Evolutionary conservation across 2,797 vertebrate species (phyloP).

Genomic region (Etheostoma perlongum): DNA sequence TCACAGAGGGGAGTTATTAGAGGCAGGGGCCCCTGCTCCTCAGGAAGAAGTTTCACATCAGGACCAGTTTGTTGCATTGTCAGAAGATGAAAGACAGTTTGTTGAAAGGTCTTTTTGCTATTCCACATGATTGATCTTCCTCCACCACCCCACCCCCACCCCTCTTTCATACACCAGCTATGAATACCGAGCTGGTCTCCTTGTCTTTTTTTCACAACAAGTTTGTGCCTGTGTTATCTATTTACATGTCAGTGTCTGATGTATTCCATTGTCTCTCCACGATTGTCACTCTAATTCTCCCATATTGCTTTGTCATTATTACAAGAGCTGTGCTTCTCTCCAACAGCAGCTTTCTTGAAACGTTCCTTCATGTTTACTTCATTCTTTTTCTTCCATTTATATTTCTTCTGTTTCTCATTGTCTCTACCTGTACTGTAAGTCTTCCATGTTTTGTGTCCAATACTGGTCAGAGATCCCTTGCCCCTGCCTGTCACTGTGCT

Average conservation of each 20-base stretch:
- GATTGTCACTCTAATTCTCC: constrained; percentile 38
- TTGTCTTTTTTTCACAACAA: constrained; percentile 17
- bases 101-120: constrained; percentile 78
- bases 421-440: constrained; percentile 31
- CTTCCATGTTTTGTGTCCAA: constrained; percentile 28
- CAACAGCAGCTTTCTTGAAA: constrained; percentile 13
- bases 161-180: constrained; percentile 47
- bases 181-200: constrained; percentile 45
- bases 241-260: constrained; percentile 39
- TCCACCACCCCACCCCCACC: constrained; percentile 45
- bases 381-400: not conserved
- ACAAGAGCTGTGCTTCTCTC: constrained; percentile 1
- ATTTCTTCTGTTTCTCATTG: not conserved
- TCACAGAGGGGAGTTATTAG: constrained; percentile 81
- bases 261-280: constrained; percentile 34
- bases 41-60: constrained; percentile 73
- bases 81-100: constrained; percentile 82
- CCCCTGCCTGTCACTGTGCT: constrained; percentile 43
- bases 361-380: constrained; percentile 29
- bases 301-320: constrained; percentile 31
- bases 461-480: constrained; percentile 32
- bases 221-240: constrained; percentile 50
- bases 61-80: constrained; percentile 80
- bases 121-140: constrained; percentile 79
- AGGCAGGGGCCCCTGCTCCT: constrained; percentile 67